These are phyloP conservation scores for Tyrannus savana DNA, from an alignment of 2,113 vertebrate genomes.

Conservation along the genomic window DNA sequence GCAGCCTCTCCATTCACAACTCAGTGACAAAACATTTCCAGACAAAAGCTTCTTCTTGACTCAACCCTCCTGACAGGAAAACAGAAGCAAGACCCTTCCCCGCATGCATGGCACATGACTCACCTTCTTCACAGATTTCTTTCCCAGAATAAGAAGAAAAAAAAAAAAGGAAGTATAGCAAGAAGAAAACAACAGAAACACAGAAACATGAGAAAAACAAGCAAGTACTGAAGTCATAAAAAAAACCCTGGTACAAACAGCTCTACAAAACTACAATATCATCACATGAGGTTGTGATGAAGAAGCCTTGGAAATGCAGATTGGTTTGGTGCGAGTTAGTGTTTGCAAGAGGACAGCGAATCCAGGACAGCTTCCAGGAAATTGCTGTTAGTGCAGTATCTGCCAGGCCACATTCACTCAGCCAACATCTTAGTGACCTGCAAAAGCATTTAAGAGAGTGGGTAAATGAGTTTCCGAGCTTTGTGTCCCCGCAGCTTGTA, in stretches of 20 bases:
- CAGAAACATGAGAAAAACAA: neutral
- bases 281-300: neutral
- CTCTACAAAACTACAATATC: neutral
- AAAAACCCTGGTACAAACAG: neutral
- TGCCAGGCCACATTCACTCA: neutral
- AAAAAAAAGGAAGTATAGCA: neutral
- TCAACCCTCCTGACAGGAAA: neutral
- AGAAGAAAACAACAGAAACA: neutral
- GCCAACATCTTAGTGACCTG: neutral
- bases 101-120: neutral
- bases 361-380: neutral
- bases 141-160: neutral
- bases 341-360: neutral
- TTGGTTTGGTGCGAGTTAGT: neutral
- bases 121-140: slow-evolving; percentile 22
- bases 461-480: neutral
- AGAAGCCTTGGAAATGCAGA: neutral
- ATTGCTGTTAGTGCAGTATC: neutral
- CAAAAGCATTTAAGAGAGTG: neutral
- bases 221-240: rapidly evolving
- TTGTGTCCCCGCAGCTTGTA: neutral
- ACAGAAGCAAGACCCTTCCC: neutral
- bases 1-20: neutral
- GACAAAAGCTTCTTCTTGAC: neutral
- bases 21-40: neutral